Evolutionary conservation across 2,888 invertebrate genomes (phyloP).

Genomic region (Latrodectus elegans): DNA sequence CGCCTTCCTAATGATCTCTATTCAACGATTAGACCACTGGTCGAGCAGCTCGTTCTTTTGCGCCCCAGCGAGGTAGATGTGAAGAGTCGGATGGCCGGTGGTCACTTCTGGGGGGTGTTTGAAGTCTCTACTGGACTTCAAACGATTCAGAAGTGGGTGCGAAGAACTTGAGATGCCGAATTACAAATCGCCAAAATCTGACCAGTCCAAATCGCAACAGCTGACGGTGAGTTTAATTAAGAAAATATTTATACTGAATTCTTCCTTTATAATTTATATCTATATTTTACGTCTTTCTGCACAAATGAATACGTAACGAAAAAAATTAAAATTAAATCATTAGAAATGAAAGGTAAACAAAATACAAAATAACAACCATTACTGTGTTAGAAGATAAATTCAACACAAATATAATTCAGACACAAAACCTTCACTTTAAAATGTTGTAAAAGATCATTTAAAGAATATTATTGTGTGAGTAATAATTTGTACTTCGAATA

Average conservation of each 20-base stretch:
- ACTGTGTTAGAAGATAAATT: background rate
- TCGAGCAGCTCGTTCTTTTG: background rate
- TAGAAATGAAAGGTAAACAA: too few species aligned
- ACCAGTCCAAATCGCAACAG: slow-evolving; percentile 31
- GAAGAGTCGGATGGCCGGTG: slow-evolving; percentile 37
- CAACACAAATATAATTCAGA: too few species aligned
- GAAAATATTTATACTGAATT: background rate
- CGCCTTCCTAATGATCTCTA: too few species aligned
- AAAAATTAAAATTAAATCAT: too few species aligned
- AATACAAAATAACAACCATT: too few species aligned
- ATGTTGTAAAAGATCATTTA: too few species aligned
- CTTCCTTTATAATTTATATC: background rate
- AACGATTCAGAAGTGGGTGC: slow-evolving; percentile 16
- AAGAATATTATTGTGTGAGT: too few species aligned
- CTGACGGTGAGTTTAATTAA: slow-evolving; percentile 30
- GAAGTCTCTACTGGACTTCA: slow-evolving; percentile 41
- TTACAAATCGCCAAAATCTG: slow-evolving; percentile 30
- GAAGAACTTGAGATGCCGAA: slow-evolving; percentile 36
- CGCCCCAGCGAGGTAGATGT: background rate
- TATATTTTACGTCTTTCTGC: background rate
- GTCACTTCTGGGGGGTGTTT: slow-evolving; percentile 18
- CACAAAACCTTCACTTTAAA: too few species aligned
- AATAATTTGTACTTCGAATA: too few species aligned
- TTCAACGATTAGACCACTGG: background rate
- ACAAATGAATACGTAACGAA: background rate